Conservation (phyloP, 1,140 invertebrate species). For the Scaptodrosophila lebanonensis region DNA sequence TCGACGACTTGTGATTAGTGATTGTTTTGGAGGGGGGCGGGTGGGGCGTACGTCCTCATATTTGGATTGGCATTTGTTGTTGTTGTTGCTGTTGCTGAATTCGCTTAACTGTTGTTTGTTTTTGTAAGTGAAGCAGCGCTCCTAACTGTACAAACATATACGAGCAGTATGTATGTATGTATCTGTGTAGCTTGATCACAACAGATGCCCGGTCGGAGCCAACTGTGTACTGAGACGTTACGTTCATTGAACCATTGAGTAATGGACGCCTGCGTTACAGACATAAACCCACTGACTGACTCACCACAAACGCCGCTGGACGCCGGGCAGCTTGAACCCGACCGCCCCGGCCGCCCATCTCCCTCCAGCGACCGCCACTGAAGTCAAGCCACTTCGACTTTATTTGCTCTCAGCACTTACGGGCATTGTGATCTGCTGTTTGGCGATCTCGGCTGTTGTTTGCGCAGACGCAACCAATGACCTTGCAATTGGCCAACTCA, state of each 20-base stretch:
- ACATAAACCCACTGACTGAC: constrained; percentile 15
- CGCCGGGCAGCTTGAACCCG: constrained; percentile 33
- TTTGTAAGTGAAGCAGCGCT: constrained; percentile 63
- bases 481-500: constrained; percentile 55
- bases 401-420: constrained; percentile 43
- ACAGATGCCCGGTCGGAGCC: no score
- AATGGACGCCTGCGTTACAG: constrained; percentile 15
- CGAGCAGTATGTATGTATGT: no score
- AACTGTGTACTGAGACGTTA: constrained; percentile 53
- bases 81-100: constrained; percentile 43
- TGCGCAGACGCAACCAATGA: constrained; percentile 65
- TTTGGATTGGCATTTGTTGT: constrained; percentile 41
- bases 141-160: no score
- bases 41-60: constrained; percentile 33
- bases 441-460: constrained; percentile 22
- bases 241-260: constrained; percentile 60
- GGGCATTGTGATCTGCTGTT: constrained; percentile 10
- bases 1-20: background rate
- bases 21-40: constrained; percentile 6
- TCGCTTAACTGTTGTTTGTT: constrained; percentile 67
- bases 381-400: constrained; percentile 25
- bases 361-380: constrained; percentile 7
- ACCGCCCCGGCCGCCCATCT: constrained; percentile 1
- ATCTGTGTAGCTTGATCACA: no score
- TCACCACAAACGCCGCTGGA: constrained; percentile 19